phyloP scores from a whole-genome alignment of 2,113 vertebrate genomes.

The Alligator sinensis region DNA sequence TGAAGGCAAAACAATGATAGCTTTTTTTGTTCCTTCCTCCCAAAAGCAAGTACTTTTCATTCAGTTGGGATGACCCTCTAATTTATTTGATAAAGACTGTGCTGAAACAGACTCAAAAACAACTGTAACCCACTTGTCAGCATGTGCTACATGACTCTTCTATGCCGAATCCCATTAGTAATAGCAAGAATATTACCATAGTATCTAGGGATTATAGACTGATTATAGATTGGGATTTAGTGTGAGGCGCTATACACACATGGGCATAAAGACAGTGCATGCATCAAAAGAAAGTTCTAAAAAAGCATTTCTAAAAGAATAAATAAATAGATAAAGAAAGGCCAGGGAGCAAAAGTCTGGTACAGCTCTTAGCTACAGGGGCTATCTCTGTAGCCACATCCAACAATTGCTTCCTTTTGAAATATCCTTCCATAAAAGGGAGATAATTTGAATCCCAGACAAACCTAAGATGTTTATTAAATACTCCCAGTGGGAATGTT shows the following conservation, averaged over 20 bases:
- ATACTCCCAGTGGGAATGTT: neutral
- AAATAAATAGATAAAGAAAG: neutral
- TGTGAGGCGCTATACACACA: neutral
- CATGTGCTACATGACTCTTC: too few species aligned
- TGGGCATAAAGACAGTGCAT: too few species aligned
- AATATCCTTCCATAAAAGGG: neutral
- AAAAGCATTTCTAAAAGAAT: neutral
- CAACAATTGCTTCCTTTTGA: neutral
- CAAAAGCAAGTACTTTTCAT: neutral
- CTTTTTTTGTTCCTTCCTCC: neutral
- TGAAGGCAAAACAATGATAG: fast-evolving
- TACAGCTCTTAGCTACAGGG: neutral
- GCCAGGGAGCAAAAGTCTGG: neutral
- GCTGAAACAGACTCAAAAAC: neutral
- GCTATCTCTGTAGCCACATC: neutral
- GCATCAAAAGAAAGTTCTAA: neutral
- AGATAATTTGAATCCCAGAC: neutral
- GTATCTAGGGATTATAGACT: neutral
- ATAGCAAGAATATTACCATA: neutral
- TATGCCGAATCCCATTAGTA: neutral
- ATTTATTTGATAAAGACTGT: neutral
- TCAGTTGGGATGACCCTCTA: neutral
- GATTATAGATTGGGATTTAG: neutral
- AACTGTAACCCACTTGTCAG: neutral
- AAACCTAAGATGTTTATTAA: neutral